phyloP scores from a whole-genome alignment of 2,797 vertebrate species.

The Miichthys miiuy region DNA sequence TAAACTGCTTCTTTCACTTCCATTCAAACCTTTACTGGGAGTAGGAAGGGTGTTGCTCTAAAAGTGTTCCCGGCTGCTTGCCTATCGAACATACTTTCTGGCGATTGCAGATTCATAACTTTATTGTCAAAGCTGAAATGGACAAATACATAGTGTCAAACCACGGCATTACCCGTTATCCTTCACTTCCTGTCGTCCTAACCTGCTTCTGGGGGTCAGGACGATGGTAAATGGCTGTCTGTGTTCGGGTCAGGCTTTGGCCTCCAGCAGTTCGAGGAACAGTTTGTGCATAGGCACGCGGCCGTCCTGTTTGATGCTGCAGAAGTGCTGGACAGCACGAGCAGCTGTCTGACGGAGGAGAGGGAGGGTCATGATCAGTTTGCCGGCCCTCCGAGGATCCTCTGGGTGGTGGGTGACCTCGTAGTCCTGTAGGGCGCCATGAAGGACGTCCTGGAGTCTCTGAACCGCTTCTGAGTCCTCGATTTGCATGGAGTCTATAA shows the following conservation, averaged over 20 bases:
- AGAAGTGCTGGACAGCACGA: constrained; percentile 97
- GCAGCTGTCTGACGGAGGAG: constrained; percentile 96
- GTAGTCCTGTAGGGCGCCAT: constrained; percentile 95
- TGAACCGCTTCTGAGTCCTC: constrained; percentile 96
- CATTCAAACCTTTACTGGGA: constrained; percentile 29
- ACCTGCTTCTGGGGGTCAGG: constrained; percentile 2
- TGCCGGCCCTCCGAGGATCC: constrained; percentile 93
- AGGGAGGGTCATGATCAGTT: constrained; percentile 98
- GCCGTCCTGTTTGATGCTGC: constrained; percentile 98
- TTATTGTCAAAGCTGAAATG: constrained; percentile 67
- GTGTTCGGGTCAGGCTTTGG: constrained; percentile 91
- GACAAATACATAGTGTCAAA: constrained; percentile 59
- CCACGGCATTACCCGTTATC: constrained; percentile 56
- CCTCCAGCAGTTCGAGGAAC: constrained; percentile 98
- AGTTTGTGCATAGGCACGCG: constrained; percentile 99
- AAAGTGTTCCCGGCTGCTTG: constrained; percentile 39
- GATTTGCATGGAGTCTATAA: constrained; percentile 96
- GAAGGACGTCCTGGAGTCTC: constrained; percentile 96
- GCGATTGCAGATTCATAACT: constrained; percentile 51
- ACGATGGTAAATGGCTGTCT: not conserved
- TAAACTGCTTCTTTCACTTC: constrained; percentile 27
- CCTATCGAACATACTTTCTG: constrained; percentile 23
- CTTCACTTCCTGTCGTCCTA: constrained; percentile 36
- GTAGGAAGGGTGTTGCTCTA: constrained; percentile 30
- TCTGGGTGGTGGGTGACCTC: constrained; percentile 91